A percentile compares a stretch with the other conserved stretches of the same genome.
These are phyloP conservation scores for Reticulitermes speratus DNA, from an alignment of 1,140 invertebrate genomes.

Conservation along the genomic window DNA sequence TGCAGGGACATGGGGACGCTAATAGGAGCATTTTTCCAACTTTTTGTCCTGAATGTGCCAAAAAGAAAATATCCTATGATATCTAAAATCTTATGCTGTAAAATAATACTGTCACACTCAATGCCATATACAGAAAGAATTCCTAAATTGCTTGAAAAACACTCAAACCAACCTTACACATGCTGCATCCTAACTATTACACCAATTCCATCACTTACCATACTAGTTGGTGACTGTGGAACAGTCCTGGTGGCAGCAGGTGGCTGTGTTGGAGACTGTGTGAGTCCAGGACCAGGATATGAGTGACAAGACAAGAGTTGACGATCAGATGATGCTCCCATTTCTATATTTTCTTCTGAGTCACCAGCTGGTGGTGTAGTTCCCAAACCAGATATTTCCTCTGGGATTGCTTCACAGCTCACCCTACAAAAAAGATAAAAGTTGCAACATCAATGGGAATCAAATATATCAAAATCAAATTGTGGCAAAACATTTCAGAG, in stretches of 20 bases:
- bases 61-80: no score
- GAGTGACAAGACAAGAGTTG: slow-evolving; percentile 44
- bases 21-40: no score
- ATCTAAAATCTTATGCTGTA: no score
- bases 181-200: no score
- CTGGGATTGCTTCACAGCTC: slow-evolving; percentile 85
- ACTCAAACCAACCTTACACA: no score
- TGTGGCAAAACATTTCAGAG: no score
- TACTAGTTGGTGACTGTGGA: slow-evolving; percentile 41
- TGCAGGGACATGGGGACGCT: no score
- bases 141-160: no score
- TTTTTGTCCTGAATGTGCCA: no score
- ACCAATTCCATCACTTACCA: background rate
- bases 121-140: no score
- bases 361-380: slow-evolving; percentile 55
- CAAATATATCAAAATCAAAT: no score
- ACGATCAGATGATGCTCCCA: slow-evolving; percentile 38
- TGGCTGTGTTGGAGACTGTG: background rate
- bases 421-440: slow-evolving; percentile 50
- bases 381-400: slow-evolving; percentile 66
- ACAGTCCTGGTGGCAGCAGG: slow-evolving; percentile 39
- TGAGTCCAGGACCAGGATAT: slow-evolving; percentile 38
- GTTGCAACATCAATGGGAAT: background rate
- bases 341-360: slow-evolving; percentile 42
- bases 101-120: no score